Evolutionary conservation across 2,888 invertebrate genomes (phyloP).

Genomic region (Mantis religiosa): DNA sequence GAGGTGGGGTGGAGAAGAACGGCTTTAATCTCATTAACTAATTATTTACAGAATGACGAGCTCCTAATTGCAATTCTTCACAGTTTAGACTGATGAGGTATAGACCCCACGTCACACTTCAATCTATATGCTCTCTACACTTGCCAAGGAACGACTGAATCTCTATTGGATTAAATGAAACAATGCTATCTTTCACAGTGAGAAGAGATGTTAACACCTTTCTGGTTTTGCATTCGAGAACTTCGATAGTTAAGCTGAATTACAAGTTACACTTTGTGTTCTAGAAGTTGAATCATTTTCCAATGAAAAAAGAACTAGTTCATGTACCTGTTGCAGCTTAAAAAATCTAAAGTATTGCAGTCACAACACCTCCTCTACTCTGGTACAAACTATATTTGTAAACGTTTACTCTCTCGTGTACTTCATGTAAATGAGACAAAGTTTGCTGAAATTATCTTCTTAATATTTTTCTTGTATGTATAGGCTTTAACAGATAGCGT

Average conservation of each 20-base stretch:
- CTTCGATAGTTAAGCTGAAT: background rate
- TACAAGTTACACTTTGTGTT: too few relatives aligned
- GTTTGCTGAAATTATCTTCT: too few relatives aligned
- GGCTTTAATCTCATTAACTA: conserved; percentile 28
- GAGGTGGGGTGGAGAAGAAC: background rate
- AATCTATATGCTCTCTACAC: background rate
- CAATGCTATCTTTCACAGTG: background rate
- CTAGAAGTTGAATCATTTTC: too few relatives aligned
- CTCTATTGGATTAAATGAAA: background rate
- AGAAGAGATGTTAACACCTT: background rate
- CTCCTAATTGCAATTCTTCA: conserved; percentile 24
- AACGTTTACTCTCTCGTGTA: too few relatives aligned
- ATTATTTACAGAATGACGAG: conserved; percentile 30
- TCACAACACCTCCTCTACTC: too few relatives aligned
- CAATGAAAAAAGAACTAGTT: too few relatives aligned
- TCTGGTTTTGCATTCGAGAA: background rate
- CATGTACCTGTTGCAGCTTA: too few relatives aligned
- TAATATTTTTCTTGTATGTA: too few relatives aligned
- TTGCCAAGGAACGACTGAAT: background rate
- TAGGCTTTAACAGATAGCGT: too few relatives aligned
- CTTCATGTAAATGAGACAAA: too few relatives aligned
- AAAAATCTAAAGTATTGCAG: too few relatives aligned
- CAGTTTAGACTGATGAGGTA: conserved; percentile 16
- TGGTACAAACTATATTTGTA: too few relatives aligned
- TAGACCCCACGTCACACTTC: background rate